Evolutionary conservation across 2,797 vertebrate species (phyloP).

Genomic region (Rhinichthys osculus): DNA sequence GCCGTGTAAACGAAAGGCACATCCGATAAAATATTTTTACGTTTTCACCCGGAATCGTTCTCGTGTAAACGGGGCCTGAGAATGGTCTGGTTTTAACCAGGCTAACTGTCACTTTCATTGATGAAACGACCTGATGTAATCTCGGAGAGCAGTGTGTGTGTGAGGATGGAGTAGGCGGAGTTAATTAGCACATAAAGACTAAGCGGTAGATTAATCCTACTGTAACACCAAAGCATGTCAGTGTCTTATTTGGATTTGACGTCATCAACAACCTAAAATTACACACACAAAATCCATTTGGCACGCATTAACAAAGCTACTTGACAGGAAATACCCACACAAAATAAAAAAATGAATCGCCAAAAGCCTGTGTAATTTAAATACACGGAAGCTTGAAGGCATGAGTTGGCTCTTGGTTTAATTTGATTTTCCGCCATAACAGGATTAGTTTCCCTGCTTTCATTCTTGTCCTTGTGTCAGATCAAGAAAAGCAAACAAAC

Average conservation of each 20-base stretch:
- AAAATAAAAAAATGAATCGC: neutral
- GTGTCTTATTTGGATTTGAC: slow-evolving; percentile 40
- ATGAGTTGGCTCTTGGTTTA: slow-evolving; percentile 35
- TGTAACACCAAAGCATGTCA: slow-evolving; percentile 57
- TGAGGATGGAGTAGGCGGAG: slow-evolving; percentile 45
- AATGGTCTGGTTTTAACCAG: too few species aligned
- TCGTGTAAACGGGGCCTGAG: too few species aligned
- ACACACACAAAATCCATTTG: slow-evolving; percentile 43
- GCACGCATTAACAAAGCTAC: slow-evolving; percentile 3
- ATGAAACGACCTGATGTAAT: slow-evolving; percentile 51
- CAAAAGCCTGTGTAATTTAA: neutral
- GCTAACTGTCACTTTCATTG: slow-evolving; percentile 8
- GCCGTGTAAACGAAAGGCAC: too few species aligned
- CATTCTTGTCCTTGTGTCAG: slow-evolving; percentile 26
- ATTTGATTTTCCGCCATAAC: slow-evolving; percentile 49
- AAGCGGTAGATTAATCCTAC: slow-evolving; percentile 64
- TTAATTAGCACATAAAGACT: slow-evolving; percentile 58
- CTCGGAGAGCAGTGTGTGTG: slow-evolving; percentile 52
- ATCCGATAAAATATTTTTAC: too few species aligned
- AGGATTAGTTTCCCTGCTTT: slow-evolving; percentile 40
- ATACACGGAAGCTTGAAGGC: neutral
- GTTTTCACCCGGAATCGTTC: too few species aligned
- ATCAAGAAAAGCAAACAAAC: slow-evolving; percentile 24
- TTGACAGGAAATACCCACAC: neutral
- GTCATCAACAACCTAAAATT: slow-evolving; percentile 46